Conservation (phyloP, 2,113 vertebrate species). For the Poeciliopsis occidentalis region DNA sequence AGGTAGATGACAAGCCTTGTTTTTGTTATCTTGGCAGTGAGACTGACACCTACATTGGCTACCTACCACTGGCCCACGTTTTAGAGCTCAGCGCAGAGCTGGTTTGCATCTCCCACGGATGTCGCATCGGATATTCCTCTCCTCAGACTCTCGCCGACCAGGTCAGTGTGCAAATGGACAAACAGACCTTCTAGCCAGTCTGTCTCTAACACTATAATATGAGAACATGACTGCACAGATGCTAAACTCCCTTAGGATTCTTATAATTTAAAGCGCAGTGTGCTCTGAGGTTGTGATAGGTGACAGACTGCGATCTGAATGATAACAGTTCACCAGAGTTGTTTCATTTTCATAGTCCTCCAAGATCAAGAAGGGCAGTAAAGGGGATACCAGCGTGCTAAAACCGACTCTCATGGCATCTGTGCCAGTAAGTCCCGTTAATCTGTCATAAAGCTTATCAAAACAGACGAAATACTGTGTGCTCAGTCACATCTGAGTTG, state of each 20-base stretch:
- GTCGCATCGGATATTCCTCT: conserved; percentile 95
- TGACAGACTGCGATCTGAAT: background rate
- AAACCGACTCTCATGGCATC: conserved; percentile 97
- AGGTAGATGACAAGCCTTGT: conserved; percentile 1
- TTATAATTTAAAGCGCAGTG: background rate
- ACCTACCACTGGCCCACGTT: conserved; percentile 94
- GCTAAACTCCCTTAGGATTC: background rate
- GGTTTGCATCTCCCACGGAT: conserved; percentile 92
- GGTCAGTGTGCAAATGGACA: conserved; percentile 70
- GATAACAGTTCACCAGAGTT: background rate
- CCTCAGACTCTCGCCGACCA: conserved; percentile 96
- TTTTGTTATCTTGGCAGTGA: conserved; percentile 78
- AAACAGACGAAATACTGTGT: background rate
- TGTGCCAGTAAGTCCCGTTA: conserved; percentile 87
- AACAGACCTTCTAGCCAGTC: background rate
- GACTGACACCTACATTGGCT: conserved; percentile 93
- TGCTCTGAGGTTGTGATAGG: background rate
- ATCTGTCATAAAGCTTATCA: background rate
- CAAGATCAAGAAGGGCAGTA: conserved; percentile 99
- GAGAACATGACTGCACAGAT: background rate
- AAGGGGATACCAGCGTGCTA: conserved; percentile 91
- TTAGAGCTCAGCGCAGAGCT: conserved; percentile 96
- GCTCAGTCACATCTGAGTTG: background rate
- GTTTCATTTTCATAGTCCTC: conserved; percentile 83
- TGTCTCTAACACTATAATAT: background rate